phyloP scores from a whole-genome alignment of 2,113 vertebrate genomes.

The Motacilla tschutschensis region DNA sequence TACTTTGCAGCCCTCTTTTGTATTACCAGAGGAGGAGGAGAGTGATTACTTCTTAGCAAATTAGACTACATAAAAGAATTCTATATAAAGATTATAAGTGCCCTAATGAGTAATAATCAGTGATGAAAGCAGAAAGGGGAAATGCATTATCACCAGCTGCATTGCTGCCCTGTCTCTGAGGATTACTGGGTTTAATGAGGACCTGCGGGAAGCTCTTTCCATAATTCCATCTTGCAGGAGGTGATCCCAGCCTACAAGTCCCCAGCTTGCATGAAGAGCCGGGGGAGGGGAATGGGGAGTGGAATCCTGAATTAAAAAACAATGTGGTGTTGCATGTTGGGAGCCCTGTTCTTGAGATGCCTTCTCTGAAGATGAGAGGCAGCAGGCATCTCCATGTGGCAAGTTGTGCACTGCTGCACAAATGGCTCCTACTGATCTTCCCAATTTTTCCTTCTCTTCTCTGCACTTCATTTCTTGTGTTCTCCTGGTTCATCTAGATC shows the following conservation, averaged over 20 bases:
- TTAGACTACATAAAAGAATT: neutral
- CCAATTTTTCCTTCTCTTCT: neutral
- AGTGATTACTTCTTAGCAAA: neutral
- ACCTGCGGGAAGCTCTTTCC: neutral
- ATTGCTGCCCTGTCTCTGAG: neutral
- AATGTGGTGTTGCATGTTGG: neutral
- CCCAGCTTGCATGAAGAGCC: neutral
- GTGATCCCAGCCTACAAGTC: neutral
- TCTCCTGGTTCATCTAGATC: neutral
- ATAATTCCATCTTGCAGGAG: neutral
- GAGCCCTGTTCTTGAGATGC: neutral
- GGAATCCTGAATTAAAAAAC: neutral
- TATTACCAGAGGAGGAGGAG: neutral
- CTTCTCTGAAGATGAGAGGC: neutral
- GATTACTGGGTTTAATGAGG: neutral
- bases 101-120: neutral
- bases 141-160: neutral
- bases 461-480: neutral
- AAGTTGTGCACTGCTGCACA: neutral
- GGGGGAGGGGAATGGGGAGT: neutral
- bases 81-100: neutral
- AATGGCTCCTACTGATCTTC: neutral
- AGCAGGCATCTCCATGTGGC: rapidly evolving
- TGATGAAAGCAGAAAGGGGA: neutral
- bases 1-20: neutral